Evolutionary conservation across 2,113 vertebrate species (phyloP).

Genomic region (Gobio gobio): DNA sequence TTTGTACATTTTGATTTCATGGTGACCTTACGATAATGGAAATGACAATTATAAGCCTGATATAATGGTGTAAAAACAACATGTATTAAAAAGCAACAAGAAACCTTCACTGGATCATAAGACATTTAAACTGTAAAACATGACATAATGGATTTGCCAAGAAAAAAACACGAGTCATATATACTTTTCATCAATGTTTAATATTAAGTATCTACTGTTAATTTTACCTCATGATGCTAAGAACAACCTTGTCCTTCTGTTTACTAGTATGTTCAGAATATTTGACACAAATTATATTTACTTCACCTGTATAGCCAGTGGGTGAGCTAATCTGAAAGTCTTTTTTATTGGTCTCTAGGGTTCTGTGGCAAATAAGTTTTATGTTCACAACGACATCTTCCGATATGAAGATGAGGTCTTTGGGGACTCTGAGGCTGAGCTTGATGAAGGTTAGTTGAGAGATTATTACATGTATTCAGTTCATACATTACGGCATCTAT

Average conservation of each 20-base stretch:
- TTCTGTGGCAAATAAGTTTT: conserved; percentile 98
- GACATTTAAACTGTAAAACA: background rate
- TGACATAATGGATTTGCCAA: no score
- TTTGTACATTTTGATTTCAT: no score
- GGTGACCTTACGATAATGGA: background rate
- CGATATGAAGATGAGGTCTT: conserved; percentile 99
- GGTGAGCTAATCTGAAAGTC: background rate
- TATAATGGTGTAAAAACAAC: background rate
- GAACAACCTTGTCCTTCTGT: background rate
- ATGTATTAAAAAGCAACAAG: background rate
- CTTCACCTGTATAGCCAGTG: background rate
- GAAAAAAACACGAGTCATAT: no score
- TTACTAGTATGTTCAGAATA: background rate
- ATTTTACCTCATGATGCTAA: background rate
- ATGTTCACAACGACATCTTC: conserved; percentile 99
- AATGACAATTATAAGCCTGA: background rate
- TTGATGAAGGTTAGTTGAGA: conserved; percentile 76
- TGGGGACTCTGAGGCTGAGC: conserved; percentile 95
- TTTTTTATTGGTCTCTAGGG: conserved; percentile 74
- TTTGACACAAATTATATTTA: background rate
- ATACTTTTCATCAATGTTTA: no score
- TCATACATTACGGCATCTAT: background rate
- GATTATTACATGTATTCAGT: background rate
- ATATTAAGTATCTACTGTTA: background rate
- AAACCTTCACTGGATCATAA: background rate